Evolutionary conservation across 2,113 vertebrate genomes (phyloP).

Genomic region (Azemiops feae): DNA sequence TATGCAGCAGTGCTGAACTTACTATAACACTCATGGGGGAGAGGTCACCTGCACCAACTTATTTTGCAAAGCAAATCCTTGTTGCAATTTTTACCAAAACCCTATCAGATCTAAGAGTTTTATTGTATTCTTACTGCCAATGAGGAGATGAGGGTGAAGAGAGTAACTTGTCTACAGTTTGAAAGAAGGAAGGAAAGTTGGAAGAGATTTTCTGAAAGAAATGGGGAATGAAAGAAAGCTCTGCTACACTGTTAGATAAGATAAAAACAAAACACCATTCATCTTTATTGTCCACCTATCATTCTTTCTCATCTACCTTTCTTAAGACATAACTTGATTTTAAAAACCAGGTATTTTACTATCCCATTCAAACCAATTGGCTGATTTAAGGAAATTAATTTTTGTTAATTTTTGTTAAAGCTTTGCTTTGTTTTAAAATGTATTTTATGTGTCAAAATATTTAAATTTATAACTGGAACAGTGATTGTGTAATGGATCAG

Average conservation of each 20-base stretch:
- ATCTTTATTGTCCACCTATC: background rate
- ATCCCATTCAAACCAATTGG: background rate
- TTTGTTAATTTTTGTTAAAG: background rate
- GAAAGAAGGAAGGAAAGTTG: background rate
- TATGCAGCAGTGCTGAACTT: too few relatives aligned
- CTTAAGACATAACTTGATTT: background rate
- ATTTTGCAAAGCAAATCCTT: background rate
- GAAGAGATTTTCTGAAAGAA: background rate
- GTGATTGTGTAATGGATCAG: too few relatives aligned
- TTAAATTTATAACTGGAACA: too few relatives aligned
- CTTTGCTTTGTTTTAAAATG: background rate
- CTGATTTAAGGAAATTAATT: background rate
- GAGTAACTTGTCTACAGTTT: background rate
- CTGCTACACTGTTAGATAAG: background rate
- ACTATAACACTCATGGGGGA: too few relatives aligned
- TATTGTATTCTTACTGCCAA: background rate
- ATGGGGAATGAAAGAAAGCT: background rate
- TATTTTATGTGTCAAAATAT: too few relatives aligned
- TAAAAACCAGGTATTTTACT: background rate
- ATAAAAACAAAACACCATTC: background rate
- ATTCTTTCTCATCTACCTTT: background rate
- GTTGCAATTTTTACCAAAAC: background rate
- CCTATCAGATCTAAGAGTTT: too few relatives aligned
- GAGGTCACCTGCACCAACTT: too few relatives aligned
- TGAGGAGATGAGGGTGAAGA: background rate